Conservation (phyloP, 2,113 vertebrate genomes). For the Oncorhynchus keta region DNA sequence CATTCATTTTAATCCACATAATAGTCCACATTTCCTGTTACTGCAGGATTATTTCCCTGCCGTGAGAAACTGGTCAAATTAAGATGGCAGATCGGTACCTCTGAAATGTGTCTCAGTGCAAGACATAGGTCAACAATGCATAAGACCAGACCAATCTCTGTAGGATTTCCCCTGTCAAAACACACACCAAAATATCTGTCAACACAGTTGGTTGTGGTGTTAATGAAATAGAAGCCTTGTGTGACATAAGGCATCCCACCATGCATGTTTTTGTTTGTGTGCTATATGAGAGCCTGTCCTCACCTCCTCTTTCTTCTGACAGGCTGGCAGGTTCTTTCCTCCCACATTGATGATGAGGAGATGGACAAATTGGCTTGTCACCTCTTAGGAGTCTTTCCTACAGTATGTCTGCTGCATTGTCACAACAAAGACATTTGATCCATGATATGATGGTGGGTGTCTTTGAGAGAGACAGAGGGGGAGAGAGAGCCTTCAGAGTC, state of each 20-base stretch:
- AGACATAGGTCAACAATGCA: not conserved
- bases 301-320: constrained; percentile 53
- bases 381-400: constrained; percentile 65
- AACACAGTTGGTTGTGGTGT: constrained; percentile 5
- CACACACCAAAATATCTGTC: not conserved
- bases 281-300: constrained; percentile 57
- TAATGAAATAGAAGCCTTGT: constrained; percentile 11
- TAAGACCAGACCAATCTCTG: not conserved
- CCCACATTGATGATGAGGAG: constrained; percentile 56
- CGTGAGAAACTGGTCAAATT: no score
- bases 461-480: not conserved
- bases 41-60: no score
- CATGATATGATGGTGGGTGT: constrained; percentile 50
- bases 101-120: not conserved
- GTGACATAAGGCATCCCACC: constrained; percentile 38
- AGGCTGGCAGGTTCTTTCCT: constrained; percentile 53
- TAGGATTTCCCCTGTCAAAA: not conserved
- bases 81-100: not conserved
- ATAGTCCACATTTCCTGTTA: no score
- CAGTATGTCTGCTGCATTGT: constrained; percentile 56
- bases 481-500: not conserved
- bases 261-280: constrained; percentile 39
- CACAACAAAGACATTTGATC: constrained; percentile 72
- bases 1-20: no score
- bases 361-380: constrained; percentile 69